Evolutionary conservation across 2,797 vertebrate species (phyloP).

Genomic region (Protosalanx chinensis): DNA sequence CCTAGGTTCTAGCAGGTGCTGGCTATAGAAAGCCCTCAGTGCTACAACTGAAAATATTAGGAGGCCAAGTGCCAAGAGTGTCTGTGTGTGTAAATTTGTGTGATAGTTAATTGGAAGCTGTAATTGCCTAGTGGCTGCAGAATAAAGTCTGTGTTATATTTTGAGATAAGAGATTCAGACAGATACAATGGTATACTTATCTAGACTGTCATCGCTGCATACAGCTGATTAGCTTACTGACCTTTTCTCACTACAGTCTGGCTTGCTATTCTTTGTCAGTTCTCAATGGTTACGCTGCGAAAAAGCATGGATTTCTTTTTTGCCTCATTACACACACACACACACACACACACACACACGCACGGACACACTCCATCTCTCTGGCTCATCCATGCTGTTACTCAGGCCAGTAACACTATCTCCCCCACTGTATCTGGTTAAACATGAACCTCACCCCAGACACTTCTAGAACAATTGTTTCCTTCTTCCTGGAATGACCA

Average conservation of each 20-base stretch:
- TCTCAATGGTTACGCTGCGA: no score
- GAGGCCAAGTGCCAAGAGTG: not conserved
- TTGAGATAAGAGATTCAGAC: conserved; percentile 31
- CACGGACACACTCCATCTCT: not conserved
- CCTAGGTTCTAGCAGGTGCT: not conserved
- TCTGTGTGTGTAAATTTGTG: not conserved
- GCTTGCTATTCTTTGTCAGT: no score
- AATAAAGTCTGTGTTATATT: conserved; percentile 35
- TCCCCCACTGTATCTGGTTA: conserved; percentile 9
- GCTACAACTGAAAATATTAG: conserved; percentile 10
- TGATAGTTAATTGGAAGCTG: conserved; percentile 13
- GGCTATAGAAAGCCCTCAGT: conserved; percentile 10
- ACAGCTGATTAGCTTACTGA: not conserved
- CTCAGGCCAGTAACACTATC: conserved; percentile 20
- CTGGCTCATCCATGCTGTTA: conserved; percentile 8
- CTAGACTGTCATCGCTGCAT: not conserved
- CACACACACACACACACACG: conserved; percentile 4
- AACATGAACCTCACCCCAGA: conserved; percentile 8
- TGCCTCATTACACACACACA: not conserved
- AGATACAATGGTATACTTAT: conserved; percentile 24
- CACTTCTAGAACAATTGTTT: conserved; percentile 37
- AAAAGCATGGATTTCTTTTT: no score
- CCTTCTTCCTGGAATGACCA: conserved; percentile 46
- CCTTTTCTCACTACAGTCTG: not conserved
- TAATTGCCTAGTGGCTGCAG: conserved; percentile 9